Conservation (phyloP, 2,888 invertebrate genomes). For the Macrosoma leucophasiata region DNA sequence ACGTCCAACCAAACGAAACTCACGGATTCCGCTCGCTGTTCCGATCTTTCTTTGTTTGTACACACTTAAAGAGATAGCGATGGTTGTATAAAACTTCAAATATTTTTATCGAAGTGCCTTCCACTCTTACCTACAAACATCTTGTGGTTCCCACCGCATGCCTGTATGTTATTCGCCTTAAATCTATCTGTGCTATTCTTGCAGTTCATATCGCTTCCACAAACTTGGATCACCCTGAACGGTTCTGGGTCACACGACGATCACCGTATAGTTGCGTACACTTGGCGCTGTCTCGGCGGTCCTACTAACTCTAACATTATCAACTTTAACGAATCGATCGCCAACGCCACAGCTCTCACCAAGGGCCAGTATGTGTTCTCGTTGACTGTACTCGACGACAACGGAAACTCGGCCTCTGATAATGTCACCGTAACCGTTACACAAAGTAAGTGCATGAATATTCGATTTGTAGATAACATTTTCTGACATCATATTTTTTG, state of each 20-base stretch:
- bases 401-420: conserved; percentile 86
- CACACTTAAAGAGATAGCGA: no score
- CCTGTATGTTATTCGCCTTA: no score
- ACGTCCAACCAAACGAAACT: no score
- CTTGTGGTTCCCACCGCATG: no score
- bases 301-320: conserved; percentile 76
- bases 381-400: conserved; percentile 88
- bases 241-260: conserved; percentile 89
- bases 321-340: conserved; percentile 77
- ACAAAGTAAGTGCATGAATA: conserved; percentile 81
- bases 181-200: conserved; percentile 34
- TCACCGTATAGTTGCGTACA: conserved; percentile 86
- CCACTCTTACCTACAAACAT: no score
- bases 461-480: no score
- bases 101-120: no score
- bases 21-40: no score
- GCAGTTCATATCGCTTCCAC: conserved; percentile 87
- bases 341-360: conserved; percentile 87
- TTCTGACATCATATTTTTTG: no score
- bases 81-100: no score
- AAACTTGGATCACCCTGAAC: conserved; percentile 86
- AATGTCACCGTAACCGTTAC: conserved; percentile 85
- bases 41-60: no score
- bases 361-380: conserved; percentile 90
- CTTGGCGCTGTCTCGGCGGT: conserved; percentile 88